Evolutionary conservation across 1,140 invertebrate genomes (phyloP).

Genomic region (Neodiprion virginianus): DNA sequence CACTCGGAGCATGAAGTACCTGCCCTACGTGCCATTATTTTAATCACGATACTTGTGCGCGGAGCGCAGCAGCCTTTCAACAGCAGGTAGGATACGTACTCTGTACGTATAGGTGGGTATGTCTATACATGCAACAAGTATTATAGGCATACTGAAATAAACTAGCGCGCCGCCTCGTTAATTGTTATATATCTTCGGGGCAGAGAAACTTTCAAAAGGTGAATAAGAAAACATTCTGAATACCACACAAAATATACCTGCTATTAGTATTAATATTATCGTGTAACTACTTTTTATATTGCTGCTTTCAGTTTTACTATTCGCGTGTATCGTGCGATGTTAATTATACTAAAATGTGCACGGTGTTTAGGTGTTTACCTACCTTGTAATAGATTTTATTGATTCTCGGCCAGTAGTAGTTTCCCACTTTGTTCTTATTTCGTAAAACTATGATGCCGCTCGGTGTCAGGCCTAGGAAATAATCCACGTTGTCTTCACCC

Average conservation of each 20-base stretch:
- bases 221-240: too few species aligned
- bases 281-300: conserved; percentile 12
- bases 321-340: neutral
- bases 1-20: conserved; percentile 95
- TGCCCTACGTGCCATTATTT: conserved; percentile 62
- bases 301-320: conserved; percentile 8
- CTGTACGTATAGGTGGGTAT: too few species aligned
- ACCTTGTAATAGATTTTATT: conserved; percentile 94
- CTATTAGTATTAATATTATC: too few species aligned
- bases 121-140: too few species aligned
- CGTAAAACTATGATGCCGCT: conserved; percentile 96
- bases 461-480: conserved; percentile 95
- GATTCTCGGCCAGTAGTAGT: conserved; percentile 99
- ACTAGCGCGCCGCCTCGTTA: too few species aligned
- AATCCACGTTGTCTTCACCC: conserved; percentile 97
- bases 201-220: too few species aligned
- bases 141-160: neutral
- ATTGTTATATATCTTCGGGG: too few species aligned
- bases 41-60: neutral
- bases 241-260: too few species aligned
- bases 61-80: too few species aligned
- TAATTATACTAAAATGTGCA: too few species aligned
- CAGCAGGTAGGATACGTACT: too few species aligned
- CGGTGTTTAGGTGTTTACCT: conserved; percentile 9
- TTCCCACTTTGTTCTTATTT: conserved; percentile 95